Evolutionary conservation across 2,888 invertebrate species (phyloP).

Genomic region (Megamerina dolium): DNA sequence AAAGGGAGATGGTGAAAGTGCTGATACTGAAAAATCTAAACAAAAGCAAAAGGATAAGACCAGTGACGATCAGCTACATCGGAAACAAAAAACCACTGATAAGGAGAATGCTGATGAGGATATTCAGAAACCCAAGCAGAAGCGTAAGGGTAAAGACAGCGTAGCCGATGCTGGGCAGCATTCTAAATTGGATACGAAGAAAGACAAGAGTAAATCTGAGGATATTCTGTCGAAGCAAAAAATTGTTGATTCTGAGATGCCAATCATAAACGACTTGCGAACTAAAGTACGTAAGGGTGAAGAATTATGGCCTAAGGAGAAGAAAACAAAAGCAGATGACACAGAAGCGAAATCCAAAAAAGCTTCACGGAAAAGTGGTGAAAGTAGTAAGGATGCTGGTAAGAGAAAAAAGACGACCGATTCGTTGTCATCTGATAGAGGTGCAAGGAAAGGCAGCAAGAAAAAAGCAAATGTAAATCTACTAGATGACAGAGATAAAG

Average conservation of each 20-base stretch:
- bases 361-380: neutral
- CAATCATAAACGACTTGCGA: slow-evolving; percentile 12
- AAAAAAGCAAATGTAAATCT: neutral
- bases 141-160: neutral
- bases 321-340: neutral
- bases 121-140: neutral
- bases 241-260: neutral
- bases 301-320: neutral
- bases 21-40: neutral
- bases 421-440: neutral
- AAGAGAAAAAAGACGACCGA: no score
- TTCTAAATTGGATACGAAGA: neutral
- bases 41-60: neutral
- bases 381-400: no score
- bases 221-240: neutral
- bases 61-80: no score
- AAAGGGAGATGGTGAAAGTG: neutral
- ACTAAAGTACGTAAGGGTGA: slow-evolving; percentile 16
- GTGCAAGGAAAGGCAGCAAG: neutral
- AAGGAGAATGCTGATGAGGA: neutral
- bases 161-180: neutral
- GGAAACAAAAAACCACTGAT: neutral
- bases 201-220: neutral
- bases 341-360: neutral
- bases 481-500: neutral